A percentile compares a stretch with the other conserved stretches of the same genome.
Evolutionary conservation across 1,140 invertebrate species (phyloP).

Genomic region (Procambarus clarkii): DNA sequence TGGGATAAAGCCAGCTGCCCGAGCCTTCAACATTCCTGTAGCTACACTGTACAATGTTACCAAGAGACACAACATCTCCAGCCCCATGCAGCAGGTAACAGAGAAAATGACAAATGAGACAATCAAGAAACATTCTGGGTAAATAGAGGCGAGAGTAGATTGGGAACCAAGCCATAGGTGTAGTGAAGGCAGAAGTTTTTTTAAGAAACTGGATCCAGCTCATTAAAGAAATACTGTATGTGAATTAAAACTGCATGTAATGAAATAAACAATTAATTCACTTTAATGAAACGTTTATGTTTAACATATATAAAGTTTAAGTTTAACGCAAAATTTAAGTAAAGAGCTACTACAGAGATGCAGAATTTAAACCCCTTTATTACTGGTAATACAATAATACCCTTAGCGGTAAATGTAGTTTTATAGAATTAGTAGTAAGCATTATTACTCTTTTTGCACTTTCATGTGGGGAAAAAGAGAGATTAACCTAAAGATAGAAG

Average conservation of each 20-base stretch:
- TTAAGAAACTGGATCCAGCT: neutral
- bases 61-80: constrained; percentile 40
- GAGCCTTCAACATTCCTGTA: constrained; percentile 62
- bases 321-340: neutral
- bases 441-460: too few species aligned
- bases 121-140: constrained; percentile 10
- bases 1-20: constrained; percentile 53
- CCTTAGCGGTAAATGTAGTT: too few species aligned
- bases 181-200: neutral
- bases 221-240: neutral
- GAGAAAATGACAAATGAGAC: neutral
- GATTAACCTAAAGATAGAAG: too few species aligned
- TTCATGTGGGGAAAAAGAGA: too few species aligned
- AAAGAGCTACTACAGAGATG: too few species aligned
- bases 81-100: constrained; percentile 56
- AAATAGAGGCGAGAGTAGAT: constrained; percentile 1
- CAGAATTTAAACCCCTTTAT: too few species aligned
- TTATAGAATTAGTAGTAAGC: too few species aligned
- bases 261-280: neutral
- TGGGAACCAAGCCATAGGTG: neutral
- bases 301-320: neutral
- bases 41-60: constrained; percentile 51
- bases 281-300: neutral
- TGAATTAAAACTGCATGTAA: neutral
- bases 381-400: too few species aligned